These are phyloP conservation scores for Chrysomela aeneicollis DNA, from an alignment of 2,888 invertebrate species.

Conservation along the genomic window DNA sequence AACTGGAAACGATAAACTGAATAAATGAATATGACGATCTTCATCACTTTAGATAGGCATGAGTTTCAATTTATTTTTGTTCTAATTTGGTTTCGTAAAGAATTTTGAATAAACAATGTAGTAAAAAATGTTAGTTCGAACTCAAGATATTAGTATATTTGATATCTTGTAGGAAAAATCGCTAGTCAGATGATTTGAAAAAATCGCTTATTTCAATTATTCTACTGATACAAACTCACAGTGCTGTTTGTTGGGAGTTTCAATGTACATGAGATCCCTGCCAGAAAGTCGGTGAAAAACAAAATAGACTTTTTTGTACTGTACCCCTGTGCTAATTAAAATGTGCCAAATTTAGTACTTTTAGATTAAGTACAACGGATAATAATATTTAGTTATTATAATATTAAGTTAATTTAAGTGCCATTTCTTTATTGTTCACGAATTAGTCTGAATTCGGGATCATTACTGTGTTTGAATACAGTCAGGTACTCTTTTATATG, in stretches of 20 bases:
- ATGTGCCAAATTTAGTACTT: slow-evolving; percentile 35
- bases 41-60: too few species aligned
- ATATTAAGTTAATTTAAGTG: slow-evolving; percentile 25
- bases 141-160: too few species aligned
- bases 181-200: too few species aligned
- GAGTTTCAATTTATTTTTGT: too few species aligned
- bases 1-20: too few species aligned
- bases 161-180: too few species aligned
- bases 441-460: neutral
- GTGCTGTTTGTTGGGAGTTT: neutral
- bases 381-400: neutral
- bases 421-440: slow-evolving; percentile 25
- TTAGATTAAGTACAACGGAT: slow-evolving; percentile 1
- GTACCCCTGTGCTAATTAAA: slow-evolving; percentile 18
- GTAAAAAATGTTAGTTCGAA: too few species aligned
- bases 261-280: neutral
- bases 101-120: too few species aligned
- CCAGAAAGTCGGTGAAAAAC: neutral
- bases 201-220: too few species aligned
- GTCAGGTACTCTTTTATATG: neutral
- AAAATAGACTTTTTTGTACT: neutral
- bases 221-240: neutral
- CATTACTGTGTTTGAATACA: neutral
- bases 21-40: too few species aligned
- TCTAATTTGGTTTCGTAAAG: too few species aligned